phyloP scores from a whole-genome alignment of 2,113 vertebrate genomes.

The chimpanzee (Pan troglodytes) region NHGRI_mPanTro3-v2.1_pri NC_072402.2:101502501-101503000 shows the following conservation, averaged over 20 bases:
- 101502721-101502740: not conserved
- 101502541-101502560: not conserved
- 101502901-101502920: too few relatives aligned
- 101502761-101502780: too few relatives aligned
- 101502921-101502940: too few relatives aligned
- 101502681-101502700: not conserved
- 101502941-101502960: too few relatives aligned
- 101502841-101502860: too few relatives aligned
- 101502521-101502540: not conserved
- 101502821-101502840: too few relatives aligned
- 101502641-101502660: not conserved
- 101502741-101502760: not conserved
- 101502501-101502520: not conserved
- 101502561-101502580: not conserved
- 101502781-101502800: too few relatives aligned
- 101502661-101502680: not conserved
- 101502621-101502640: not conserved
- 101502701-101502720: not conserved
- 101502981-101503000: too few relatives aligned
- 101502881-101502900: too few relatives aligned
- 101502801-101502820: too few relatives aligned
- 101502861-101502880: too few relatives aligned
- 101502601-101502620: conserved; percentile 32
- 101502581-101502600: not conserved
- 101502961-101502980: too few relatives aligned